phyloP scores from a whole-genome alignment of 2,888 invertebrate species.

The Eledona agricola region DNA sequence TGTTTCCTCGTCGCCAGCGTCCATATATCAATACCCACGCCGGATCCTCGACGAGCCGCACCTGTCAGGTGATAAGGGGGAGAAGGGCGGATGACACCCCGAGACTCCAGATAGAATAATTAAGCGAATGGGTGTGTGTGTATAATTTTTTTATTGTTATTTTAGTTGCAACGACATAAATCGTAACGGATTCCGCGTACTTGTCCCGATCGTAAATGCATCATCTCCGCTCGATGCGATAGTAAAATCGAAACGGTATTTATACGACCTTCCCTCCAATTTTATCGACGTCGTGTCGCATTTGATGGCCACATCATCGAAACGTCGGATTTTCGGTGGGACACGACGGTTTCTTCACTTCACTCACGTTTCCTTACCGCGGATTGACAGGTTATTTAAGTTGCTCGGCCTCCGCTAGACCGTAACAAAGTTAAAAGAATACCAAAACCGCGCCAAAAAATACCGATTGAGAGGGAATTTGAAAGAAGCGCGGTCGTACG shows the following conservation, averaged over 20 bases:
- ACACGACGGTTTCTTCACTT: conserved; percentile 50
- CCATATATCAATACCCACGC: conserved; percentile 61
- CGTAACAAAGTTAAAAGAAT: conserved; percentile 33
- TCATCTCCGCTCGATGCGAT: conserved; percentile 6
- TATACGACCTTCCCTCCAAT: conserved; percentile 18
- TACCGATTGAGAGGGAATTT: no score
- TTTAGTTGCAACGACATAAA: no score
- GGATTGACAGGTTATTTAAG: conserved; percentile 57
- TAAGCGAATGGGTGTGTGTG: conserved; percentile 41
- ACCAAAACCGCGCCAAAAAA: no score
- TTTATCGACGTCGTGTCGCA: conserved; percentile 46
- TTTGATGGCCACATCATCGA: conserved; percentile 52
- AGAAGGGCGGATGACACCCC: conserved; percentile 46
- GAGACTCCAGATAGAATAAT: conserved; percentile 52
- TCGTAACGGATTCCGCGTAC: conserved; percentile 1
- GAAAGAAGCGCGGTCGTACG: conserved; percentile 33
- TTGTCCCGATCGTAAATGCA: conserved; percentile 4
- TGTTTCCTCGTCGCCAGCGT: conserved; percentile 57
- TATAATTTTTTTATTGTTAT: conserved; percentile 22
- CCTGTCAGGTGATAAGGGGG: conserved; percentile 38
- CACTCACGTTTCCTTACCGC: conserved; percentile 50
- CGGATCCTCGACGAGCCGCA: conserved; percentile 38
- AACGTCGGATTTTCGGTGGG: conserved; percentile 51
- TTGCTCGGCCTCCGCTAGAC: conserved; percentile 50
- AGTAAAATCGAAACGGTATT: conserved; percentile 21